Evolutionary conservation across 2,797 vertebrate species (phyloP).

Genomic region (Protonibea diacanthus): DNA sequence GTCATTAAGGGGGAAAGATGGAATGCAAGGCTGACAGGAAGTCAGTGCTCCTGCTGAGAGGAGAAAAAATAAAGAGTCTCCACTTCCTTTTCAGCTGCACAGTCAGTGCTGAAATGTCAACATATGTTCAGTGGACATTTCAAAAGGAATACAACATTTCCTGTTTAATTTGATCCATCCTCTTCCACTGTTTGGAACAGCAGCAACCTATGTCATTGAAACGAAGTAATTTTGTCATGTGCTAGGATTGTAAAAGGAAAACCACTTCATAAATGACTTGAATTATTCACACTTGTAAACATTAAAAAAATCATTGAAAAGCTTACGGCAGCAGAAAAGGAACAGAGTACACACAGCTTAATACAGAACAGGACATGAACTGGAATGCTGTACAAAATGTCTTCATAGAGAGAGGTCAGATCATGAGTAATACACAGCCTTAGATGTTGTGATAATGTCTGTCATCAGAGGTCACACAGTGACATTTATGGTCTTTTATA

Average conservation of each 20-base stretch:
- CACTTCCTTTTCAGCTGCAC: constrained; percentile 36
- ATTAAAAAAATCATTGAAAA: neutral
- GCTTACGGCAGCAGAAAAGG: neutral
- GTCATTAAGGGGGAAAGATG: constrained; percentile 46
- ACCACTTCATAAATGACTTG: neutral
- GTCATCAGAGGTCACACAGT: neutral
- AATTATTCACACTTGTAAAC: neutral
- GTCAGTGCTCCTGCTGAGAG: constrained; percentile 44
- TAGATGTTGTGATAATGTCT: neutral
- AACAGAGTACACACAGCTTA: neutral
- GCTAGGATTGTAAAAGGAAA: neutral
- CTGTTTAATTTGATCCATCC: constrained; percentile 3
- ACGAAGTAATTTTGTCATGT: neutral
- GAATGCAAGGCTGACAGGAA: constrained; percentile 67
- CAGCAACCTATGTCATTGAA: no score
- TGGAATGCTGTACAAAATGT: no score
- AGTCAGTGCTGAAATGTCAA: constrained; percentile 19
- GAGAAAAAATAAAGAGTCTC: constrained; percentile 35
- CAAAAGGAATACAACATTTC: constrained; percentile 11
- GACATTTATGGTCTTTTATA: neutral
- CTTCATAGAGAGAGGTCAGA: neutral
- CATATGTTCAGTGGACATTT: constrained; percentile 7
- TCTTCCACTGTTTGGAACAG: neutral
- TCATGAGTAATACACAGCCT: constrained; percentile 1
- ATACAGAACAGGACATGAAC: no score